Evolutionary conservation across 2,113 vertebrate species (phyloP).

Genomic region (Trochalopteron elliotii): DNA sequence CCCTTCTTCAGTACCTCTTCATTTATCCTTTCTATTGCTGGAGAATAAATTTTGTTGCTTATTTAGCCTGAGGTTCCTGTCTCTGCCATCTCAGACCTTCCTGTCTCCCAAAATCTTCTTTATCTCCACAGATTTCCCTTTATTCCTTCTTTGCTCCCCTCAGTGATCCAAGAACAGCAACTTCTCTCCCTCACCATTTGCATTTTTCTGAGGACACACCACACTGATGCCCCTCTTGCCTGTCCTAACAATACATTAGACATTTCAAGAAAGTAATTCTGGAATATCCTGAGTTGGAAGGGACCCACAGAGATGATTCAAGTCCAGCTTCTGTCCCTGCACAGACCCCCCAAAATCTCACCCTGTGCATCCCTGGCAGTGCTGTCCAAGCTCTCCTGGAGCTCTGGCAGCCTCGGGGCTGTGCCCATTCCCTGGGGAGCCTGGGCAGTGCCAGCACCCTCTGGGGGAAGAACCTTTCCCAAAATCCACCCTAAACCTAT

Average conservation of each 20-base stretch:
- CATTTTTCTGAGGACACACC: background rate
- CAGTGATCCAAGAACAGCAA: background rate
- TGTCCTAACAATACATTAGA: background rate
- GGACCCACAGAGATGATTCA: background rate
- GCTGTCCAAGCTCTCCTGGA: background rate
- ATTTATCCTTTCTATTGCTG: background rate
- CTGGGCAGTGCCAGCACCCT: background rate
- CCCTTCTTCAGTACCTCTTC: background rate
- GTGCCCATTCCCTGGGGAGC: background rate
- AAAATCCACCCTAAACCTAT: accelerated
- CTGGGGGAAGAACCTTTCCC: background rate
- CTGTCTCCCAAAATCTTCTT: background rate
- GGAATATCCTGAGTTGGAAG: background rate
- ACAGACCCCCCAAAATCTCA: background rate
- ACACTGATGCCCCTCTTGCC: background rate
- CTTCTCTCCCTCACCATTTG: background rate
- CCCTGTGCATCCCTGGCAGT: background rate
- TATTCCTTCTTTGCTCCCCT: background rate
- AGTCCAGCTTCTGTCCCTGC: accelerated
- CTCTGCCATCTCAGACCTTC: background rate
- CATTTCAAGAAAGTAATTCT: background rate
- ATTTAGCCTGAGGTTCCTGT: background rate
- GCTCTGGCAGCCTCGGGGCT: background rate
- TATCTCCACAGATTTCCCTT: background rate
- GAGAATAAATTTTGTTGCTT: background rate